A percentile compares a stretch with the other conserved stretches of the same genome.
These are phyloP conservation scores for Stenchaetothrips biformis DNA, from an alignment of 2,888 invertebrate genomes.

Conservation along the genomic window DNA sequence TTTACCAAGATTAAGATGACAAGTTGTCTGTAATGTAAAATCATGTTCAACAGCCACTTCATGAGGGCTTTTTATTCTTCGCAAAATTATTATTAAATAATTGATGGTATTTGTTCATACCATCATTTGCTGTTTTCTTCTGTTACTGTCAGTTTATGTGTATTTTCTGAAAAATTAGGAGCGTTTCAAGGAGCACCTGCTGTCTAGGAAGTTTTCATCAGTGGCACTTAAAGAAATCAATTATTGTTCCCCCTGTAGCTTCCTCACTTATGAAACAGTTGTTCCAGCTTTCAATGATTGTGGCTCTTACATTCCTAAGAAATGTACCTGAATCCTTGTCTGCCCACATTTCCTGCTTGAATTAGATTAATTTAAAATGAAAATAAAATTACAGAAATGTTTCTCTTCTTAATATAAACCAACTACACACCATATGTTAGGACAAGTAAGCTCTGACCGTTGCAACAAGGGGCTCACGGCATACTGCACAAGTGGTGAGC, in stretches of 20 bases:
- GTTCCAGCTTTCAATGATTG: not conserved
- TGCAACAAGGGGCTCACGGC: conserved; percentile 68
- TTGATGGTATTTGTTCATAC: not conserved
- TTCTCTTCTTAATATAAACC: no score
- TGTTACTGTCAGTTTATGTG: not conserved
- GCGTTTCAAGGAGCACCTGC: not conserved
- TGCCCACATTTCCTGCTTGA: not conserved
- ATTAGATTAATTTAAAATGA: not conserved
- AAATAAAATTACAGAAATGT: not conserved
- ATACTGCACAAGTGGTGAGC: conserved; percentile 80
- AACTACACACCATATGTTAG: conserved; percentile 39
- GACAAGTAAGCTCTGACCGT: conserved; percentile 61
- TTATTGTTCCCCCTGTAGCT: not conserved
- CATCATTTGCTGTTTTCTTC: not conserved
- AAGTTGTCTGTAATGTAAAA: not conserved
- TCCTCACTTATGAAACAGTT: not conserved
- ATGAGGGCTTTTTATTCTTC: not conserved
- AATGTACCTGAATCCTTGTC: not conserved
- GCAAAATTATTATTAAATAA: not conserved
- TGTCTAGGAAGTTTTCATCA: not conserved
- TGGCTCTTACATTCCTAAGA: not conserved
- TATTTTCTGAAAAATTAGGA: not conserved
- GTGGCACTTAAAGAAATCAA: not conserved
- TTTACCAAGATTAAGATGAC: no score
- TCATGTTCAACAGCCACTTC: not conserved